Percentiles rank a stretch among this genome's conserved stretches.
These are phyloP conservation scores for Crematogaster levior DNA, from an alignment of 2,888 invertebrate species.

Conservation along the genomic window DNA sequence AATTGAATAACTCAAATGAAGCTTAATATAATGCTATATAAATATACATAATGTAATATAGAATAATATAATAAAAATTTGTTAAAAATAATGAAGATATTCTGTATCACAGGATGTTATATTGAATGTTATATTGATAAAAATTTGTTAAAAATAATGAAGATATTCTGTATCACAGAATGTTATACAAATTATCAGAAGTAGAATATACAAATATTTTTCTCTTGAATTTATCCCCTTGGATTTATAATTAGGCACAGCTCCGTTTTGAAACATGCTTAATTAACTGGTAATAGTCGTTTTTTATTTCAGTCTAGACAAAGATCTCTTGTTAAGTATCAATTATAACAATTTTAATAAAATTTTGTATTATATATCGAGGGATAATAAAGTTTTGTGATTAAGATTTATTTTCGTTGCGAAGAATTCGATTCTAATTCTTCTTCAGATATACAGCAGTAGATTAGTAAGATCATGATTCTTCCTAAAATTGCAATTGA, in stretches of 20 bases:
- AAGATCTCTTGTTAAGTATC: not conserved
- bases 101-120: not conserved
- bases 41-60: not conserved
- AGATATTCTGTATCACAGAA: too few relatives aligned
- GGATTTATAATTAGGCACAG: too few relatives aligned
- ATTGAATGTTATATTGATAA: too few relatives aligned
- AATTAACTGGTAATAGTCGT: too few relatives aligned
- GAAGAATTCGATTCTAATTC: not conserved
- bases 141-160: too few relatives aligned
- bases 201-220: not conserved
- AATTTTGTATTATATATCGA: not conserved
- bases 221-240: not conserved
- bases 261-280: too few relatives aligned
- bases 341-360: not conserved
- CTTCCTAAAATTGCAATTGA: constrained; percentile 15
- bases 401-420: not conserved
- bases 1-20: not conserved
- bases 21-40: not conserved
- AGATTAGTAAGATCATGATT: not conserved
- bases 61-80: not conserved
- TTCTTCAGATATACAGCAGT: not conserved
- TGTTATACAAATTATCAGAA: not conserved
- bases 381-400: not conserved
- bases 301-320: too few relatives aligned
- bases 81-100: not conserved